Conservation (phyloP, 2,888 invertebrate genomes). For the Hirtodrosophila histrioides region DNA sequence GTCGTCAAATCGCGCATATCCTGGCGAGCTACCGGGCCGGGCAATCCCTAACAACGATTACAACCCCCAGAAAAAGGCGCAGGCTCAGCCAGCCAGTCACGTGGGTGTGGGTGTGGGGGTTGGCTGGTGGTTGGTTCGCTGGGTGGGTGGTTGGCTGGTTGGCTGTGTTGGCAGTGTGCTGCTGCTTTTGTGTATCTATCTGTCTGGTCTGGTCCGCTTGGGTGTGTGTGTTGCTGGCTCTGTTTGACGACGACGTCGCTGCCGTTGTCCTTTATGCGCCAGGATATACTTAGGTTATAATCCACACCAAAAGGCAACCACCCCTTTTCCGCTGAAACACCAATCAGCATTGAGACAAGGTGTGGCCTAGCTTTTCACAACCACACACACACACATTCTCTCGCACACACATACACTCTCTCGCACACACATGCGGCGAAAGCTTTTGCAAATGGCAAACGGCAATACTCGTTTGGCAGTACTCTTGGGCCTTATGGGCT, state of each 20-base stretch:
- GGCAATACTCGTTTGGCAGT: slow-evolving; percentile 38
- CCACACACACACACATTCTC: slow-evolving; percentile 14
- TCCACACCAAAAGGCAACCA: slow-evolving; percentile 75
- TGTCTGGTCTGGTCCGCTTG: slow-evolving; percentile 40
- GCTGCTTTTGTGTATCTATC: slow-evolving; percentile 61
- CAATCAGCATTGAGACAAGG: slow-evolving; percentile 83
- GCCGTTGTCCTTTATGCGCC: slow-evolving; percentile 63
- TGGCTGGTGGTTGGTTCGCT: slow-evolving; percentile 24
- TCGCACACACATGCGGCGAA: slow-evolving; percentile 9
- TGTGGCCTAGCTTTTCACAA: slow-evolving; percentile 71
- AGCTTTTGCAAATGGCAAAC: slow-evolving; percentile 60
- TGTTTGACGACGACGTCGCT: slow-evolving; percentile 52
- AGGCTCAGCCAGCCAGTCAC: slow-evolving; percentile 44
- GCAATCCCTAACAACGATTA: slow-evolving; percentile 21
- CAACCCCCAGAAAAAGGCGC: slow-evolving; percentile 58
- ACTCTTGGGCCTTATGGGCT: slow-evolving; percentile 9
- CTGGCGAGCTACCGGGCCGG: slow-evolving; percentile 69
- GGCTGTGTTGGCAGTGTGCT: slow-evolving; percentile 4
- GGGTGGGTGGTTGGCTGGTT: slow-evolving; percentile 40
- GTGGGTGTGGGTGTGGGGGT: slow-evolving; percentile 26
- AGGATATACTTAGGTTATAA: slow-evolving; percentile 80
- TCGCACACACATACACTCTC: slow-evolving; percentile 4
- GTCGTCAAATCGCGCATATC: slow-evolving; percentile 84
- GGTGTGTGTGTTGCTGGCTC: slow-evolving; percentile 54
- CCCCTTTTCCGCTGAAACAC: slow-evolving; percentile 81